Evolutionary conservation across 1,140 invertebrate species (phyloP).

Genomic region (Tribolium madens): DNA sequence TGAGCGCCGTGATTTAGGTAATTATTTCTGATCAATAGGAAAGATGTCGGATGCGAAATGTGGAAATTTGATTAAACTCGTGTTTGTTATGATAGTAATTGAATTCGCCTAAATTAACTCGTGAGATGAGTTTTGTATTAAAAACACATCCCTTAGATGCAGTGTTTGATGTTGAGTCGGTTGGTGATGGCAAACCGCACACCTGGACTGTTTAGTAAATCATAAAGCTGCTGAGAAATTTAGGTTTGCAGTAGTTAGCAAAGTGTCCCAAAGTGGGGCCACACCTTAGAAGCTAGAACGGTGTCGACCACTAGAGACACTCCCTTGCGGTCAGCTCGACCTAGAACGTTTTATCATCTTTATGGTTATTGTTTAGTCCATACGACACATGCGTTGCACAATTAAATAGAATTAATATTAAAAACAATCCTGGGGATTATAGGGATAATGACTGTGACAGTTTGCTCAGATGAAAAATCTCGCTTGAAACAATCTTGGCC

Average conservation of each 20-base stretch:
- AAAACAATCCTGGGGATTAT: conserved; percentile 36
- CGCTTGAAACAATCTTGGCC: conserved; percentile 23
- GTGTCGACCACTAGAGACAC: conserved; percentile 28
- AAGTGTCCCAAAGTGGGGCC: conserved; percentile 31
- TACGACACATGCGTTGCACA: conserved; percentile 34
- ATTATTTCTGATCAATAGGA: conserved; percentile 11
- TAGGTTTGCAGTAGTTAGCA: conserved; percentile 17
- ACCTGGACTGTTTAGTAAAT: conserved; percentile 28
- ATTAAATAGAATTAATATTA: conserved; percentile 37
- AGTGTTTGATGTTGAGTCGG: conserved; percentile 22
- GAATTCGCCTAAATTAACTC: neutral
- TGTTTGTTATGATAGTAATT: neutral
- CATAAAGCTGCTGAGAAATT: conserved; percentile 27
- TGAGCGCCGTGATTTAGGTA: conserved; percentile 18
- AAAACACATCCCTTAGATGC: neutral
- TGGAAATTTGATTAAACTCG: conserved; percentile 7
- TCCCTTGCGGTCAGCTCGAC: conserved; percentile 36
- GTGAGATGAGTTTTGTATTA: neutral
- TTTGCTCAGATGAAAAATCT: conserved; percentile 18
- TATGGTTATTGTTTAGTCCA: conserved; percentile 32
- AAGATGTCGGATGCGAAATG: neutral
- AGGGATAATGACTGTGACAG: conserved; percentile 13
- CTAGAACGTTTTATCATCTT: conserved; percentile 34
- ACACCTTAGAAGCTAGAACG: conserved; percentile 34
- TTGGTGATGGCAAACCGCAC: conserved; percentile 5